Conservation (phyloP, 2,888 invertebrate genomes). For the Coenonympha arcania region DNA sequence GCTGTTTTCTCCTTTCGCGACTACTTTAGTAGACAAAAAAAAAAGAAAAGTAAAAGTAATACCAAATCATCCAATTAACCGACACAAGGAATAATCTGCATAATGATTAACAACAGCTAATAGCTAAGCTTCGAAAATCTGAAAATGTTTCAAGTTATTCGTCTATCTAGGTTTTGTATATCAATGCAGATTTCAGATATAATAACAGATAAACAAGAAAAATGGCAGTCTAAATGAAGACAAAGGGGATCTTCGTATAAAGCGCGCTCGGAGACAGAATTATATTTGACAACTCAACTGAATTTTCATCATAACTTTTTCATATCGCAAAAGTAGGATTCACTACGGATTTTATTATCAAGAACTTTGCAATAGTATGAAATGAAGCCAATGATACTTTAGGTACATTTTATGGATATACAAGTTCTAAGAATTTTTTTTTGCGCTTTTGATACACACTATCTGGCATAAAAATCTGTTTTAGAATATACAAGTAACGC, state of each 20-base stretch:
- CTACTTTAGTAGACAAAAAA: too few species aligned
- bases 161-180: not conserved
- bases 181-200: slow-evolving; percentile 41
- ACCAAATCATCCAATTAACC: too few species aligned
- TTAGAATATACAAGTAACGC: too few species aligned
- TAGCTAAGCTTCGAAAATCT: too few species aligned
- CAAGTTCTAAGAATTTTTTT: not conserved
- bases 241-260: slow-evolving; percentile 42
- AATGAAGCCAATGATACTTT: not conserved
- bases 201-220: slow-evolving; percentile 56
- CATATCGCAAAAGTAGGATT: slow-evolving; percentile 27
- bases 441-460: too few species aligned
- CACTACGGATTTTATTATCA: slow-evolving; percentile 17
- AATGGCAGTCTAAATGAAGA: slow-evolving; percentile 59
- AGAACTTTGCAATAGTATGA: slow-evolving; percentile 12
- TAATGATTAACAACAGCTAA: too few species aligned
- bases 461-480: too few species aligned
- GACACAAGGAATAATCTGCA: too few species aligned
- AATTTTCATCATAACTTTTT: slow-evolving; percentile 34
- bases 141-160: too few species aligned
- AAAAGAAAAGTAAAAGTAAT: too few species aligned
- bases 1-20: too few species aligned
- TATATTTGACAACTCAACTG: slow-evolving; percentile 43
- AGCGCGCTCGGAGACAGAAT: slow-evolving; percentile 32
- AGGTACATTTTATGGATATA: not conserved